Evolutionary conservation across 2,888 invertebrate species (phyloP), one percentile per base, ranked within the genome.

Genomic region (Eudemis profundana): DNA sequence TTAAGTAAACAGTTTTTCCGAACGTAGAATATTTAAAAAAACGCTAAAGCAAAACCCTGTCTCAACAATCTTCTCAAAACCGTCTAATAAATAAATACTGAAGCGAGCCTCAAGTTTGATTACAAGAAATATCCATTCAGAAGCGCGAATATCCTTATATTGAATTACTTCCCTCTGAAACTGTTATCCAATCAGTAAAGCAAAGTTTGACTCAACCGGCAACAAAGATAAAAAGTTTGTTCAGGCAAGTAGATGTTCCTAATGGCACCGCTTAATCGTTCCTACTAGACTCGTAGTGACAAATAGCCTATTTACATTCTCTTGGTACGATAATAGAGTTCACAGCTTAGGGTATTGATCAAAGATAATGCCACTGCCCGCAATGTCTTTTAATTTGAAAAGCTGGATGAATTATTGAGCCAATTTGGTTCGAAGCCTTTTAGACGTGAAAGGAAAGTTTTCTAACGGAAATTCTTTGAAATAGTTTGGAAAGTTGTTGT

Each of bases 241-340:
- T 72, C 64, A 70, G 61, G 69, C 61, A 68, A 69, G 60, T 53
- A 56, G 64, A 47, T 68, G 65, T 73, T 69, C 70, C 69, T 77
- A 82, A 82, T 77, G 78, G 76, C 60, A 54, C 70, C 75, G 75
- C 74, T 83, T 81, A 81, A 81, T 83, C 73, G 78, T 69, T 40
- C 72, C 72, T 36, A 69, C 69, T 69, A 75, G 70, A 68, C 68
- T 74, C 72, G 71, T 77, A 75, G 76, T 81, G 83, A 85, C 81
- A 85, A 85, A 85, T 84, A 75, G 77, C 73, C 78, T 82, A 83
- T 83, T 83, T 85, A 81, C 79, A 81, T 82, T 75, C 74, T 46
- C 66, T 67, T 70, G 71, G 70, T 73, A 66, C 68, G 69, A 77
- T 82, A 81, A 78, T 81, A 79, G 74, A 78, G 74, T 76, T 75